Percentiles rank a stretch among this genome's conserved stretches.
phyloP scores from a whole-genome alignment of 2,797 vertebrate genomes.

The Xenops minutus region DNA sequence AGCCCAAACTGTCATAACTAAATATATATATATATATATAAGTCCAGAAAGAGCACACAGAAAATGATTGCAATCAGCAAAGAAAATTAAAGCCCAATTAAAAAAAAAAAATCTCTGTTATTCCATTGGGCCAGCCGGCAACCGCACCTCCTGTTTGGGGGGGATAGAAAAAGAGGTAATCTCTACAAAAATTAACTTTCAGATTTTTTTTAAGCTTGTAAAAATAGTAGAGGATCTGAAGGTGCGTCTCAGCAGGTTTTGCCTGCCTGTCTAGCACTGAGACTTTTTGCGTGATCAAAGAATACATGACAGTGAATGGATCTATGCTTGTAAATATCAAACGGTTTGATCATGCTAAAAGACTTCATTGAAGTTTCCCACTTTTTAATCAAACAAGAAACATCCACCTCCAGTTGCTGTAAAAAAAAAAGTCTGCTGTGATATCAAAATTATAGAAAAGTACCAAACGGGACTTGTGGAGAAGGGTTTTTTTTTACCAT shows the following conservation, averaged over 20 bases:
- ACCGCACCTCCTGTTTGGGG: background rate
- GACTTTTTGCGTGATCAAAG: constrained; percentile 68
- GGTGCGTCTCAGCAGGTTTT: constrained; percentile 20
- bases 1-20: background rate
- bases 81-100: background rate
- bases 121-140: background rate
- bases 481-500: background rate
- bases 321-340: constrained; percentile 68
- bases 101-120: background rate
- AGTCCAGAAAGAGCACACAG: background rate
- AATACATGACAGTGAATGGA: constrained; percentile 66
- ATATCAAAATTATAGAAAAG: background rate
- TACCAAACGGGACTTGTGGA: background rate
- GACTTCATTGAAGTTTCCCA: constrained; percentile 16
- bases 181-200: background rate
- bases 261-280: background rate
- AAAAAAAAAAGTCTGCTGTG: background rate
- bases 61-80: background rate
- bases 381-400: constrained; percentile 59
- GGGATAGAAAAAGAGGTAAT: background rate
- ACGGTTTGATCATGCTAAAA: background rate
- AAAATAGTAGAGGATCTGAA: constrained; percentile 27
- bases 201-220: background rate
- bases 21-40: background rate
- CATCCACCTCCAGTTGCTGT: background rate